Evolutionary conservation across 2,888 invertebrate species (phyloP).

Genomic region (Lasioglossum figueresi): DNA sequence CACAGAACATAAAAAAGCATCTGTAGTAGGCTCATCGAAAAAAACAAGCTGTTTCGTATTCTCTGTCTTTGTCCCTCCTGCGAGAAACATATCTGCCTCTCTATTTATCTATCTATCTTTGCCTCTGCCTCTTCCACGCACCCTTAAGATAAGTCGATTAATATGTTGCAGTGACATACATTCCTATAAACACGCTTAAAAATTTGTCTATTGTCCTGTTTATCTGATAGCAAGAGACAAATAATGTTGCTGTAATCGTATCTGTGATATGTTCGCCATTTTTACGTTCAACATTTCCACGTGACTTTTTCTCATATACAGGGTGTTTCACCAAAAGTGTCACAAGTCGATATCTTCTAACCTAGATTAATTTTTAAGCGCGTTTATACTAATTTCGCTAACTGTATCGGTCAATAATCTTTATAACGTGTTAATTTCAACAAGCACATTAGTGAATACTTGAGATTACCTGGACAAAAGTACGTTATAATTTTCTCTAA

Average conservation of each 20-base stretch:
- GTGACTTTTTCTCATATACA: neutral
- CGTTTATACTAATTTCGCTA: neutral
- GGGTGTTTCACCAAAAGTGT: neutral
- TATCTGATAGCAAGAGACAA: neutral
- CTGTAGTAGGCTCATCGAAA: too few species aligned
- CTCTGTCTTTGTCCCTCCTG: too few species aligned
- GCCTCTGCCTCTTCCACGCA: too few species aligned
- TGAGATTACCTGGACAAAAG: conserved; percentile 38
- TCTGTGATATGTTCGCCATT: neutral
- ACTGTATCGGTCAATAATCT: neutral
- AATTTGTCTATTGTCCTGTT: too few species aligned
- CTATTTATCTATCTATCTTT: too few species aligned
- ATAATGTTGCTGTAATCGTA: neutral
- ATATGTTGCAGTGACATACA: too few species aligned
- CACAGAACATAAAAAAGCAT: too few species aligned
- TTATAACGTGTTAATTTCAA: neutral
- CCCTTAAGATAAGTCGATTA: too few species aligned
- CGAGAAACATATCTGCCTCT: too few species aligned
- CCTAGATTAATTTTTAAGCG: neutral
- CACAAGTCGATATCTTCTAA: neutral
- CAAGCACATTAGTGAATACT: too few species aligned
- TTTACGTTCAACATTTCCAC: neutral
- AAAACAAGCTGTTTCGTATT: too few species aligned
- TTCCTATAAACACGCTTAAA: neutral
- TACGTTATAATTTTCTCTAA: conserved; percentile 30